Evolutionary conservation across 2,797 vertebrate species (phyloP), one percentile per base, ranked within the genome.

Genomic region (Tapera naevia): DNA sequence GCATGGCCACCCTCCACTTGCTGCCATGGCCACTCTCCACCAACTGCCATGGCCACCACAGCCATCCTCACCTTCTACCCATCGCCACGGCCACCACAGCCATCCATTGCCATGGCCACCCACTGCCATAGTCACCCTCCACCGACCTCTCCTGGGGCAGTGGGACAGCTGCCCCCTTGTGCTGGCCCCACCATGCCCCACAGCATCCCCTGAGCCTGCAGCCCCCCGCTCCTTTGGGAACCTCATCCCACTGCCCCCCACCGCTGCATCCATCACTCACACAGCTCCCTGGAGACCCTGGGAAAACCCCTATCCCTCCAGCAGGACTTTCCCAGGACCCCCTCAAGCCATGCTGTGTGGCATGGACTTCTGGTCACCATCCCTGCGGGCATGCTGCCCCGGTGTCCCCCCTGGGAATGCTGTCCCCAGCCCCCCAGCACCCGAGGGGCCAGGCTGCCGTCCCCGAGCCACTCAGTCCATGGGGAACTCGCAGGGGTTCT

Each of bases 401-500:
- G 39, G 39, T 41, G 39, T 14, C 14, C 39, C n/a, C 11, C 37
- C 54, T 2, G 0, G 73, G 43, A 61, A 19, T 10, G 70, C 65
- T 62, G 41, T 72, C 57, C 50, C 35, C 45, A 17, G 37, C 9
- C 65, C 9, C 61, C 30, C 51, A 10, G 54, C 7, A 4, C 43
- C 80, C 2, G 0, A 0, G 6, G 76, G 80, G 57, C 61, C 1
- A 3, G 71, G 82, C 86, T 9, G 45, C 7, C 5, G 66, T 27
- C 67, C 71, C n/a, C 3, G 11, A 90, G 61, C 60, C 1, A 0
- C 85, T 99, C 98, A 99, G 96, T 98, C 98, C 74, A 98, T 90
- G 0, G 97, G 98, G 94, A 99, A 98, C 88, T 99, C 98, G 2
- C 99, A 99, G 66, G 98, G 98, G 86, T 99, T 98, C 92, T 98